phyloP scores from a whole-genome alignment of 2,888 invertebrate species.

The Amphimallon solstitiale region DNA sequence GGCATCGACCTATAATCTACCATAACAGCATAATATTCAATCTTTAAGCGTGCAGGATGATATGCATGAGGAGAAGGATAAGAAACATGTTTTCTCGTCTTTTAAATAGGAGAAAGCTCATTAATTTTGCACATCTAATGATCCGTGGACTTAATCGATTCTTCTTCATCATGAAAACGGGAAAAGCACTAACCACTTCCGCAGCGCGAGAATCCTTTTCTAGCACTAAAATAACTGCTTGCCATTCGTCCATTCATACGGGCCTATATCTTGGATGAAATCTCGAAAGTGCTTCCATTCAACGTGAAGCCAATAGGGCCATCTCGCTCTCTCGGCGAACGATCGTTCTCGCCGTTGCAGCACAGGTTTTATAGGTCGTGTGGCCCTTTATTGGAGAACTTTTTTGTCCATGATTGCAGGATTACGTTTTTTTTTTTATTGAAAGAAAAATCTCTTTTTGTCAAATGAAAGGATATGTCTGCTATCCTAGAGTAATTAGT shows the following conservation, averaged over 20 bases:
- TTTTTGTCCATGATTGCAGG: background rate
- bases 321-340: conserved; percentile 2
- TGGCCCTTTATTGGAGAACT: too few species aligned
- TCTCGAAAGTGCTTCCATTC: conserved; percentile 41
- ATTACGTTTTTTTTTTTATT: background rate
- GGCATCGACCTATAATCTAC: too few species aligned
- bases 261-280: conserved; percentile 34
- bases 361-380: background rate
- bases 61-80: background rate
- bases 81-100: background rate
- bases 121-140: conserved; percentile 32
- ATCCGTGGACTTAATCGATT: conserved; percentile 25
- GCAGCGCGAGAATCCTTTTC: background rate
- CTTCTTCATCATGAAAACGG: conserved; percentile 2
- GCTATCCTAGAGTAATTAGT: too few species aligned
- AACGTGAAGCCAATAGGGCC: conserved; percentile 39
- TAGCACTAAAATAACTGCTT: conserved; percentile 8
- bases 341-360: background rate
- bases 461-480: too few species aligned
- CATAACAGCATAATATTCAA: too few species aligned
- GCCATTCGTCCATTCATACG: conserved; percentile 10
- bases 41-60: too few species aligned
- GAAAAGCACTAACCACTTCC: background rate
- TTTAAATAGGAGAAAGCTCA: conserved; percentile 7
- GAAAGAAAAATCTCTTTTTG: background rate